These are phyloP conservation scores for Spodoptera litura DNA, from an alignment of 1,140 invertebrate species.

Conservation along the genomic window DNA sequence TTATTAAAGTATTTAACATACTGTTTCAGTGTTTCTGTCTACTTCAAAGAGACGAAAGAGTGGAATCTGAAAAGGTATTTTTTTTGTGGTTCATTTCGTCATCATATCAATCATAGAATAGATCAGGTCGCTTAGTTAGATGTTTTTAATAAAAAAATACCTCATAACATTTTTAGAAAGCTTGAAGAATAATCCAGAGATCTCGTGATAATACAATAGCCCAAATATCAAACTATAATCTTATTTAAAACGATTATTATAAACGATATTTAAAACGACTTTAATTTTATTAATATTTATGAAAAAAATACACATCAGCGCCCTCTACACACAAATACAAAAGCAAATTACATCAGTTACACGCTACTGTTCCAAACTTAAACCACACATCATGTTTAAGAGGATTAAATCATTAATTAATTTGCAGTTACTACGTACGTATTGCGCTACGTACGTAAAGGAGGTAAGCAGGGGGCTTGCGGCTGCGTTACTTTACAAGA, in stretches of 20 bases:
- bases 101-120: neutral
- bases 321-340: neutral
- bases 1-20: no score
- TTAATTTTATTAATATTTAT: neutral
- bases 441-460: slow-evolving; percentile 17
- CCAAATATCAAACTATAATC: no score
- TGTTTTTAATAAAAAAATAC: no score
- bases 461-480: neutral
- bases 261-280: no score
- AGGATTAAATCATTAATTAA: slow-evolving; percentile 55
- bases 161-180: no score
- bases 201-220: no score
- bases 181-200: no score
- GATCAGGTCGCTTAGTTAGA: no score
- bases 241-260: no score
- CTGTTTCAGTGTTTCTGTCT: no score
- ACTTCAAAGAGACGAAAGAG: no score
- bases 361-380: slow-evolving; percentile 9
- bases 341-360: neutral
- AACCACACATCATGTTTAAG: slow-evolving; percentile 39
- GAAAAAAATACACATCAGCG: neutral
- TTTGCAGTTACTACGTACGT: slow-evolving; percentile 43
- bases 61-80: no score
- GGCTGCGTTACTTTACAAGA: neutral
- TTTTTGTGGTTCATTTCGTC: neutral